phyloP scores from a whole-genome alignment of 2,113 vertebrate species.

The Lophius piscatorius region DNA sequence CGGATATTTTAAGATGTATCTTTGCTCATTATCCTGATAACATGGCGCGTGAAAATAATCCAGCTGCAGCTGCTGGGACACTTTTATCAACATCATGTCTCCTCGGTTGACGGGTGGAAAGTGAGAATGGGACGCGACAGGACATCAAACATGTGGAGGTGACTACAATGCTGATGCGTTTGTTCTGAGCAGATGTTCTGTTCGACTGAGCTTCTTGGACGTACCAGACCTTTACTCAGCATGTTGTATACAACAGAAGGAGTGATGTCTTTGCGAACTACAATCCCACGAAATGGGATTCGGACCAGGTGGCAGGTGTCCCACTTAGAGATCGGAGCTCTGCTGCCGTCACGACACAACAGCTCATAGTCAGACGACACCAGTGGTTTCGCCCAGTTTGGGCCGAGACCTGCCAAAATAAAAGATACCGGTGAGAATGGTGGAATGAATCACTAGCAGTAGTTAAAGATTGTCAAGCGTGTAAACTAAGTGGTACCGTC shows the following conservation, averaged over 20 bases:
- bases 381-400: slow-evolving; percentile 76
- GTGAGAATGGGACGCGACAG: neutral
- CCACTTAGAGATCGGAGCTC: slow-evolving; percentile 80
- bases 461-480: neutral
- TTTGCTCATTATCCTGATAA: too few relatives aligned
- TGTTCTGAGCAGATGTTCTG: neutral
- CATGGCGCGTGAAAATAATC: too few relatives aligned
- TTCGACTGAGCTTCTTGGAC: slow-evolving; percentile 25
- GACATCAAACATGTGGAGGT: neutral
- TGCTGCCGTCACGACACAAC: slow-evolving; percentile 85
- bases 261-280: slow-evolving; percentile 75
- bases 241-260: slow-evolving; percentile 82
- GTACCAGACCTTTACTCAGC: slow-evolving; percentile 87
- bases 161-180: neutral
- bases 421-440: neutral
- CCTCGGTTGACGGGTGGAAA: neutral
- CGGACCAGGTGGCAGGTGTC: slow-evolving; percentile 85
- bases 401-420: slow-evolving; percentile 74
- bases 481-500: slow-evolving; percentile 73
- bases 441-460: neutral
- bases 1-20: too few relatives aligned
- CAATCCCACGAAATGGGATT: slow-evolving; percentile 85
- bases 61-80: too few relatives aligned
- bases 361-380: slow-evolving; percentile 85
- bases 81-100: neutral